These are phyloP conservation scores for Suricata suricatta DNA, from an alignment of 2,113 vertebrate species.

Conservation along the genomic window DNA sequence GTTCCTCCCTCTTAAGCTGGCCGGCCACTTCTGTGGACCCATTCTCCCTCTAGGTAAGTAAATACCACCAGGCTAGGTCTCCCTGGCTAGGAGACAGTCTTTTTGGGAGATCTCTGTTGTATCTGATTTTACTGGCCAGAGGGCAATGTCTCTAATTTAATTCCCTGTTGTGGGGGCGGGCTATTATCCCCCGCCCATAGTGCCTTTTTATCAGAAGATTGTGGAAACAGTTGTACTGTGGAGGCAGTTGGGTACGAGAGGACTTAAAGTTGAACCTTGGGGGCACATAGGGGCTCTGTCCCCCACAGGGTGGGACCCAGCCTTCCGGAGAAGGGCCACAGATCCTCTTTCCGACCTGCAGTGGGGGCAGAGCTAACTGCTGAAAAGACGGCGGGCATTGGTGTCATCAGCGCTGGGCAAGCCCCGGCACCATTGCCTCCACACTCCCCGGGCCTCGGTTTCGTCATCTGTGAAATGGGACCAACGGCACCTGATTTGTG, in stretches of 20 bases:
- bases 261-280: not conserved
- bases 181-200: not conserved
- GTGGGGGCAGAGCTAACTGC: not conserved
- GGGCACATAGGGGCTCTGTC: not conserved
- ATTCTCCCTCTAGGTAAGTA: not conserved
- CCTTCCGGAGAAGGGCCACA: not conserved
- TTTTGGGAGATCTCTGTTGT: not conserved
- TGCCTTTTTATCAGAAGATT: not conserved
- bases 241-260: not conserved
- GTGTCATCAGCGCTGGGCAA: not conserved
- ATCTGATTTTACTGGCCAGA: not conserved
- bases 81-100: not conserved
- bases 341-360: too few species aligned
- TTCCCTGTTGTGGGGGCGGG: not conserved
- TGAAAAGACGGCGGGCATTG: not conserved
- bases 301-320: not conserved
- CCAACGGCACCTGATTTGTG: not conserved
- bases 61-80: not conserved
- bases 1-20: not conserved
- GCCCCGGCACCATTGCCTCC: not conserved
- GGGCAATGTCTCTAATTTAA: not conserved
- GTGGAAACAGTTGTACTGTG: not conserved
- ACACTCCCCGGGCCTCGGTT: not conserved
- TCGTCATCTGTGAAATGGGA: conserved; percentile 10
- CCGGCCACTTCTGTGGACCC: not conserved